phyloP scores from a whole-genome alignment of 64 coral and sea anemone species.

The Actinia equina region DNA sequence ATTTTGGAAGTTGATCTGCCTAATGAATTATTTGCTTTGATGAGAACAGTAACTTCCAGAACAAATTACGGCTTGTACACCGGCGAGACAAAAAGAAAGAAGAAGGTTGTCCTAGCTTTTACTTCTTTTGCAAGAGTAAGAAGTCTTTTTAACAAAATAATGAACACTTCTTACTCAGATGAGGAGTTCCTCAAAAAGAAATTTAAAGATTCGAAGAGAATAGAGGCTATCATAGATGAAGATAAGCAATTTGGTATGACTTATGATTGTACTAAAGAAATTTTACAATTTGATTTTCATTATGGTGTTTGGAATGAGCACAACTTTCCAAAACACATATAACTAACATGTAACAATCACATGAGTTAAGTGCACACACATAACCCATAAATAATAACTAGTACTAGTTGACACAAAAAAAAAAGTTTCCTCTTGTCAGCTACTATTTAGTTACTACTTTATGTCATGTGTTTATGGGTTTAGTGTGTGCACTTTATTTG shows the following conservation, averaged over 20 bases:
- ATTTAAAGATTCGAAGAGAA: conserved; percentile 23
- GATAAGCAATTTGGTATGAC: conserved; percentile 55
- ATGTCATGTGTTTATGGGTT: too few species aligned
- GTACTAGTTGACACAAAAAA: background rate
- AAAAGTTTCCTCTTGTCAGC: background rate
- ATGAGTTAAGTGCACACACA: background rate
- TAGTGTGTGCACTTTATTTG: too few species aligned
- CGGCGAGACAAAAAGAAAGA: too few species aligned
- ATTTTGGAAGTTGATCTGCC: too few species aligned
- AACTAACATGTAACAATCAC: background rate
- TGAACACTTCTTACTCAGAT: background rate
- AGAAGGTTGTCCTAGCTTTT: too few species aligned
- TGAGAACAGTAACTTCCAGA: too few species aligned
- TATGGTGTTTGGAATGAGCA: conserved; percentile 59
- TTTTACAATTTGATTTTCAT: conserved; percentile 37
- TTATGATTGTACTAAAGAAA: conserved; percentile 46
- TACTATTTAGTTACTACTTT: background rate
- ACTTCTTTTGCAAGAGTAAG: too few species aligned
- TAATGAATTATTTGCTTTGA: too few species aligned
- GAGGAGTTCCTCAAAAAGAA: conserved; percentile 28
- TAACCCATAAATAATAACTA: background rate
- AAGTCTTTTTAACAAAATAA: conserved; percentile 38
- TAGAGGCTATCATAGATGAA: conserved; percentile 48
- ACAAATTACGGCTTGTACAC: too few species aligned
- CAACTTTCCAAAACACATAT: conserved; percentile 48